These are phyloP conservation scores for Accipiter virgatus DNA, from an alignment of 2,113 vertebrate species.

Conservation along the genomic window DNA sequence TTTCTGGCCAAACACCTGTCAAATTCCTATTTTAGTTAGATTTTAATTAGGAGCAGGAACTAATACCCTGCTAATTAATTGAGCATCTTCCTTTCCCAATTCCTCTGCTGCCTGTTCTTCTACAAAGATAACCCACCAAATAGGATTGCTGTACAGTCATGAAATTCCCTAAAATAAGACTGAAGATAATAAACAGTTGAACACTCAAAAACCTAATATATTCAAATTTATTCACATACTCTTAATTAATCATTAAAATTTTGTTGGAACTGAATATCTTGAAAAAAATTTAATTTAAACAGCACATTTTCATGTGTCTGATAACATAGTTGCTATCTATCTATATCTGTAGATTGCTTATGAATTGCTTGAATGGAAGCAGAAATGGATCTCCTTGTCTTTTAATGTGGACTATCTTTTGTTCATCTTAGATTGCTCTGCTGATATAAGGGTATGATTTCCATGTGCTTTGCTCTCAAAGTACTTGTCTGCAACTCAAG, in stretches of 20 bases:
- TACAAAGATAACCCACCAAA: constrained; percentile 5
- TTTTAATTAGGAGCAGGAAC: constrained; percentile 63
- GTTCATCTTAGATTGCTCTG: background rate
- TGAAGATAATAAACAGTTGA: constrained; percentile 42
- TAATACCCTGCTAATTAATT: constrained; percentile 70
- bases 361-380: background rate
- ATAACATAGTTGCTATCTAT: constrained; percentile 8
- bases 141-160: background rate
- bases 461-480: background rate
- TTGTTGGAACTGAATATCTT: background rate
- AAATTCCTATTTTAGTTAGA: constrained; percentile 61
- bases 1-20: constrained; percentile 63
- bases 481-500: background rate
- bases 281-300: constrained; percentile 1
- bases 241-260: constrained; percentile 55
- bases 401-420: background rate
- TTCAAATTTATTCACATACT: constrained; percentile 50
- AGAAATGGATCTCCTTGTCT: background rate
- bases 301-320: background rate
- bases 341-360: background rate
- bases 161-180: constrained; percentile 33
- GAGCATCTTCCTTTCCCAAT: constrained; percentile 24
- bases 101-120: background rate
- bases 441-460: background rate
- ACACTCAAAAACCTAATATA: background rate